Base-by-base conservation (phyloP, 2,888 invertebrate genomes). In the Entomobrya multifasciata region DNA sequence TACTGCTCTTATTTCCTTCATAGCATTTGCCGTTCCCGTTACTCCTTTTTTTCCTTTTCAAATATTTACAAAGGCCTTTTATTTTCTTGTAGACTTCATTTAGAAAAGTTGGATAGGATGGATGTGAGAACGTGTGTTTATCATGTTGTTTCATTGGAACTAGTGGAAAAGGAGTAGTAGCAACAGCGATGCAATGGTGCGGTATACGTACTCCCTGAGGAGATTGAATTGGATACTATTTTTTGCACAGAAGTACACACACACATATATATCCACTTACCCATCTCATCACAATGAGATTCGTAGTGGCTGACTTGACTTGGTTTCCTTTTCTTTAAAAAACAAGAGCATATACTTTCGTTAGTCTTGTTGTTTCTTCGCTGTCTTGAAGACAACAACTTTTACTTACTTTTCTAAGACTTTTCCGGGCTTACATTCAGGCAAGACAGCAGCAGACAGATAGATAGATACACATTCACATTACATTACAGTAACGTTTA, bases 31-130 rank as follows among this genome's bases (percentile, higher is more conserved):
- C 20, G 20, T 55, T 47, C 49, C 25, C n/a, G 41, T 36, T 55
- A 17, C 20, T 8, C n/a, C 4, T 15, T 20, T 22, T 70, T 57
- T 70, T n/a, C 44, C 82, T 83, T 74, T 76, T 83, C 82, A 83
- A 83, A 83, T 83, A 83, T 83, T 83, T 83, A 83, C 74, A 83
- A 47, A 83, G 76, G 44, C 41, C 82, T 70, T 83, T 83, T 83
- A 76, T 76, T 67, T 83, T 83, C 82, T 60, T 60, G 60, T 27
- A 83, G 82, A 83, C 74, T 57, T 83, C 74, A 83, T 83, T 81
- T 81, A 72, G 27, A 27, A 60, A 13, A 60, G 44, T 78, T 60
- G 60, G 55, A 20, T 2, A 13, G 27, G 60, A 60, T 25, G 27
- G 74, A 27, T 55, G 27, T n/a, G n/a, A n/a, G 55, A 1, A 27